Evolutionary conservation across 2,797 vertebrate genomes (phyloP), one percentile per base, ranked within the genome.

Genomic region (Arvicola amphibius): DNA sequence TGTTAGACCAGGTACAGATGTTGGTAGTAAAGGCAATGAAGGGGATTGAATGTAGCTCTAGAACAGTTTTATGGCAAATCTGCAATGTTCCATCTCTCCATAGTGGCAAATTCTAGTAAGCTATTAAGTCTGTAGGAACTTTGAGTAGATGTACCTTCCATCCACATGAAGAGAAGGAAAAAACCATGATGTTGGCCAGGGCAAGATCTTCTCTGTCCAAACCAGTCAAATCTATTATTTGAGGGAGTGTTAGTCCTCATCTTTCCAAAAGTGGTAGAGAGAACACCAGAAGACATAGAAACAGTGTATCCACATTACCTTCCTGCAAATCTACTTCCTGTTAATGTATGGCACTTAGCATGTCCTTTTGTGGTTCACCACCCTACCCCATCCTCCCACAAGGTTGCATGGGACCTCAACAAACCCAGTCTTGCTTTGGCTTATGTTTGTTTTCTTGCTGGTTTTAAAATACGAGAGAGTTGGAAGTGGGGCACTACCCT

Each of bases 361-460:
- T 17, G 34, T n/a, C 17, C 11, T 63, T 40, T 10, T 1, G 34
- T 77, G 46, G 34, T 2, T 5, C 27, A 85, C 40, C 21, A 74
- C 23, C 71, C 37, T 34, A 34, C 40, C 40, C 37, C 73, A 76
- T 25, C 9, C 25, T 1, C 29, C 59, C 46, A 1, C 46, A 23
- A 1, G n/a, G 12, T 65, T 27, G 73, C 0, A 0, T 6, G 27
- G 48, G 2, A 32, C 34, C 43, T 48, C 37, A 6, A 2, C 43
- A 34, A 5, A 2, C 11, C 65, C 29, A 65, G 19, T 12, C 7
- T 25, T 81, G 32, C 19, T 53, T 65, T 80, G 13, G 32, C 10
- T 37, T 19, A 2, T 10, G 21, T 71, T n/a, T 48, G 3, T 37
- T 32, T 37, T 23, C 29, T n/a, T 40, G 53, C 61, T 67, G 77